Conservation (phyloP, 2,113 vertebrate genomes). For the Piaya cayana region DNA sequence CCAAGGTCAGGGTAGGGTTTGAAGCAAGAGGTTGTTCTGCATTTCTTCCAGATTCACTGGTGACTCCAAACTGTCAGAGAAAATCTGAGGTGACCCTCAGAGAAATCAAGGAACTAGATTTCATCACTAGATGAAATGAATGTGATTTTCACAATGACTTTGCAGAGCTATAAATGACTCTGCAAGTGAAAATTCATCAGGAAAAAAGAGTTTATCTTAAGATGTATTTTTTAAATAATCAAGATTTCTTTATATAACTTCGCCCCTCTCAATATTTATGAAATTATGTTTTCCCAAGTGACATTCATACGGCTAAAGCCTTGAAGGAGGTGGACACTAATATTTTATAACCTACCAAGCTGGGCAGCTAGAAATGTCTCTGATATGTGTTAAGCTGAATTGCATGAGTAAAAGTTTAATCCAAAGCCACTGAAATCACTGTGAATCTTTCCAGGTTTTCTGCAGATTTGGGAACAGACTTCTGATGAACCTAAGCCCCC, state of each 20-base stretch:
- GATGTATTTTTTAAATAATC: neutral
- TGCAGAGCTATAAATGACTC: neutral
- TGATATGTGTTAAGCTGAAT: neutral
- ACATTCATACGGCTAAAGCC: neutral
- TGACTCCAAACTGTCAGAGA: neutral
- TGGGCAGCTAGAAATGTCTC: neutral
- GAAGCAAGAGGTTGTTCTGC: neutral
- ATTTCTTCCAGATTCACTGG: neutral
- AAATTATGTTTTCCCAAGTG: neutral
- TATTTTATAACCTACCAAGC: neutral
- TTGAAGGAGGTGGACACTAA: neutral
- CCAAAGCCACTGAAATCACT: neutral
- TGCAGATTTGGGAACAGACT: neutral
- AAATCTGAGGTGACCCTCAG: no score
- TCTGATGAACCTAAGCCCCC: neutral
- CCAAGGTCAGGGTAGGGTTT: neutral
- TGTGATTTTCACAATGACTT: neutral
- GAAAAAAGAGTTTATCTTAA: accelerated
- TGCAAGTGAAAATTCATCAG: neutral
- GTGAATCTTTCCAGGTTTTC: neutral
- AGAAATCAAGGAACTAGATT: no score
- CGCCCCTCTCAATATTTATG: neutral
- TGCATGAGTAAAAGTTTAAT: neutral
- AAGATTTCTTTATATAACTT: neutral
- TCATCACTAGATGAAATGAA: no score